Conservation (phyloP, 2,113 vertebrate genomes). For the Salvator merianae region DNA sequence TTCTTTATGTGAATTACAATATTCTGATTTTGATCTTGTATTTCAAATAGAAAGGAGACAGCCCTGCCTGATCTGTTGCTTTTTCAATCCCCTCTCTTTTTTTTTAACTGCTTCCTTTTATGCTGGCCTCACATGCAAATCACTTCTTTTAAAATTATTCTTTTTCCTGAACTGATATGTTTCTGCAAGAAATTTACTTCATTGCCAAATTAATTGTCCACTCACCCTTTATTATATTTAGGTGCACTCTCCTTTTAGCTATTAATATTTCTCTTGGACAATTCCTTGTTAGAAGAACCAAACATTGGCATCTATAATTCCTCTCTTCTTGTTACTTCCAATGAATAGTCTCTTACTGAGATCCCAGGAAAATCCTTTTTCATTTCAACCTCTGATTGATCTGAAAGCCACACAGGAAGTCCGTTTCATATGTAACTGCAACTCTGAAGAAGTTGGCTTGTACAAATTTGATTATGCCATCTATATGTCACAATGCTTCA, state of each 20-base stretch:
- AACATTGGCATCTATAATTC: background rate
- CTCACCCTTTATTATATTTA: background rate
- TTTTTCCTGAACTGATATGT: background rate
- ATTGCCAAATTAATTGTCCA: background rate
- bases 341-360: background rate
- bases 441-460: background rate
- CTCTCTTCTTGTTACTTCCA: background rate
- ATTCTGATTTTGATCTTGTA: constrained; percentile 11
- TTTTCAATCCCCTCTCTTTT: accelerated
- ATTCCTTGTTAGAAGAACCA: background rate
- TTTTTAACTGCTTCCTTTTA: background rate
- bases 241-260: background rate
- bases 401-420: background rate
- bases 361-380: background rate
- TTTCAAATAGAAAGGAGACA: background rate
- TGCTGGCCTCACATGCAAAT: background rate
- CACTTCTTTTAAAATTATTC: background rate
- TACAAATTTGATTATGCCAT: background rate
- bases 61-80: background rate
- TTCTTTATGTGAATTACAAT: background rate
- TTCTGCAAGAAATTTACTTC: background rate
- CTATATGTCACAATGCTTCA: background rate
- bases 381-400: background rate
- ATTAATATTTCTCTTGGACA: background rate
- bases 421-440: background rate